Conservation (phyloP, 2,113 vertebrate genomes). For the Periophthalmodon schlosseri region DNA sequence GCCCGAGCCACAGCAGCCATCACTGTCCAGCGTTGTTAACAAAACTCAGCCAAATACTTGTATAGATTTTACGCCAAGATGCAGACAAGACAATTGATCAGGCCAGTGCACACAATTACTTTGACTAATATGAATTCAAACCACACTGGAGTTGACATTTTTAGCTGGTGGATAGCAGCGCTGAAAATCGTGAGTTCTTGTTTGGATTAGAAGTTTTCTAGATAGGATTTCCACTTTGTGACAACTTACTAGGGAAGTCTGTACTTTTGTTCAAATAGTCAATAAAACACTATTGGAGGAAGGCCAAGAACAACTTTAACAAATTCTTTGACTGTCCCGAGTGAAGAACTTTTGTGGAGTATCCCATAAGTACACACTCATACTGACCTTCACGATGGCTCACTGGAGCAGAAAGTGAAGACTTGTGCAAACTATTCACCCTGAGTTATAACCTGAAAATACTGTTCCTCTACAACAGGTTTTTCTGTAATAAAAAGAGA, state of each 20-base stretch:
- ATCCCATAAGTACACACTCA: neutral
- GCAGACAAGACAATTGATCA: conserved; percentile 4
- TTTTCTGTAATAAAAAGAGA: neutral
- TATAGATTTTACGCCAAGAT: neutral
- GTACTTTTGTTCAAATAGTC: neutral
- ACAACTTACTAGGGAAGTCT: neutral
- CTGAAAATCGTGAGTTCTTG: neutral
- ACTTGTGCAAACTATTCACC: neutral
- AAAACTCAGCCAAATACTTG: neutral
- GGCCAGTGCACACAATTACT: neutral
- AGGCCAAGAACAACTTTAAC: neutral
- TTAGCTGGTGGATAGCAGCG: neutral
- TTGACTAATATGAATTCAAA: conserved; percentile 11
- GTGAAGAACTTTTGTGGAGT: neutral
- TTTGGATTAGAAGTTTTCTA: neutral
- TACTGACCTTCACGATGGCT: neutral
- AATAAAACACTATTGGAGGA: neutral
- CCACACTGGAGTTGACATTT: conserved; percentile 2
- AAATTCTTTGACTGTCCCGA: neutral
- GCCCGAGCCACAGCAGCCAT: neutral
- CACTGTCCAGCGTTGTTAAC: neutral
- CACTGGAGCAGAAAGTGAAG: neutral
- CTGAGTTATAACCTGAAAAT: neutral
- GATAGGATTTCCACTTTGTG: neutral
- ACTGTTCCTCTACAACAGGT: neutral